Conservation (phyloP, 2,888 invertebrate species). For the Cataglyphis altisquamis region DNA sequence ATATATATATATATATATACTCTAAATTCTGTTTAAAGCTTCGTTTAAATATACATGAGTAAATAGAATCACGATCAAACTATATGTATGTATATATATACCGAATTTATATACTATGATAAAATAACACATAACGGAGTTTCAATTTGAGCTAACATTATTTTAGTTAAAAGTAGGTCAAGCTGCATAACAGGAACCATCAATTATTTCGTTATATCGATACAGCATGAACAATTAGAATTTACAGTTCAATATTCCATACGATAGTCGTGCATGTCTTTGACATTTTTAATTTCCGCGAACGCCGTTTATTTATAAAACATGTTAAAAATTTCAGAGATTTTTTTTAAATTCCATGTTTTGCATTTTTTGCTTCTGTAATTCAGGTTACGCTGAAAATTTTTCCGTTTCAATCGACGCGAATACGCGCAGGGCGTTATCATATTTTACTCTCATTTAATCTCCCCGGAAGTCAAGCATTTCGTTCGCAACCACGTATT, state of each 20-base stretch:
- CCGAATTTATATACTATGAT: not conserved
- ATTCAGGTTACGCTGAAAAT: not conserved
- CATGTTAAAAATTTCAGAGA: not conserved
- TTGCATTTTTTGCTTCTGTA: not conserved
- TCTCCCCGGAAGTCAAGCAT: conserved; percentile 55
- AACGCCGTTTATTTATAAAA: not conserved
- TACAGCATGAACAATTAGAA: conserved; percentile 14
- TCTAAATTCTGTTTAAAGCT: not conserved
- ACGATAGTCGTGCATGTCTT: not conserved
- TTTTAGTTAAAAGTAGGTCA: conserved; percentile 16
- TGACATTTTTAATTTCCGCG: not conserved
- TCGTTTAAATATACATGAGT: not conserved
- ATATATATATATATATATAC: not conserved
- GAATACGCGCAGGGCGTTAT: conserved; percentile 46
- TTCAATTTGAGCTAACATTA: conserved; percentile 7
- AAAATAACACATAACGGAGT: conserved; percentile 10
- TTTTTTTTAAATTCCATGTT: conserved; percentile 1
- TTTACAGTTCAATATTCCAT: not conserved
- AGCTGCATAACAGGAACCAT: not conserved
- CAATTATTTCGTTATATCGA: conserved; percentile 30
- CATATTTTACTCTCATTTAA: conserved; percentile 65
- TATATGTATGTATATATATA: not conserved
- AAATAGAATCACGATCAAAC: not conserved
- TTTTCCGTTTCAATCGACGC: conserved; percentile 22
- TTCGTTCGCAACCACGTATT: conserved; percentile 54